A percentile compares a stretch with the other conserved stretches of the same genome.
phyloP scores from a whole-genome alignment of 2,888 invertebrate species.

The Rosalia funebris region DNA sequence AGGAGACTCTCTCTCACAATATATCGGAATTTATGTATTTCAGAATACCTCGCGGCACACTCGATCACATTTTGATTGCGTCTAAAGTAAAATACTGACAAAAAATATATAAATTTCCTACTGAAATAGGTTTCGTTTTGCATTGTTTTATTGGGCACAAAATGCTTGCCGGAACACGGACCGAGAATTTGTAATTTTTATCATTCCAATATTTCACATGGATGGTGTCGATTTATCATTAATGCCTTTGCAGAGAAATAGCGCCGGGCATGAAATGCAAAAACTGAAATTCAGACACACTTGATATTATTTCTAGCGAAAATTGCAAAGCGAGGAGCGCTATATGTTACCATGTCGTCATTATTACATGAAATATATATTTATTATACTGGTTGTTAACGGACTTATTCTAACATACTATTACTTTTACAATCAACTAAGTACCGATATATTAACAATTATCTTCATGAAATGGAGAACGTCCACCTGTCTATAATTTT shows the following conservation, averaged over 20 bases:
- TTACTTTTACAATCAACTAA: neutral
- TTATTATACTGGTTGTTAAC: neutral
- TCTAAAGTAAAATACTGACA: constrained; percentile 50
- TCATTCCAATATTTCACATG: constrained; percentile 25
- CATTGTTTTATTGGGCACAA: constrained; percentile 40
- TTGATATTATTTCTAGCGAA: neutral
- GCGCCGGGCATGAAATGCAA: neutral
- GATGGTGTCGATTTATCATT: constrained; percentile 13
- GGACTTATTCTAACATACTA: neutral
- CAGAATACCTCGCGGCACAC: constrained; percentile 62
- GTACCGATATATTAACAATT: neutral
- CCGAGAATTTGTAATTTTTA: constrained; percentile 27
- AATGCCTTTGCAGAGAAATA: neutral
- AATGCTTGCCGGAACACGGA: constrained; percentile 18
- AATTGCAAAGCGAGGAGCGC: neutral
- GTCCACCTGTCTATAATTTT: too few species aligned
- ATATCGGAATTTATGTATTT: constrained; percentile 64
- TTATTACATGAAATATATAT: neutral
- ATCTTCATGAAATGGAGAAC: too few species aligned
- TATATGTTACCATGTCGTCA: neutral
- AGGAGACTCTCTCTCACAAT: constrained; percentile 54
- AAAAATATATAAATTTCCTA: constrained; percentile 42
- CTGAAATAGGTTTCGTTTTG: constrained; percentile 40
- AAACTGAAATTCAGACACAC: neutral
- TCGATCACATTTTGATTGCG: constrained; percentile 63